Evolutionary conservation across 2,113 vertebrate species (phyloP), one percentile per base, ranked within the genome.

Genomic region (Mesembrinibis cayennensis): DNA sequence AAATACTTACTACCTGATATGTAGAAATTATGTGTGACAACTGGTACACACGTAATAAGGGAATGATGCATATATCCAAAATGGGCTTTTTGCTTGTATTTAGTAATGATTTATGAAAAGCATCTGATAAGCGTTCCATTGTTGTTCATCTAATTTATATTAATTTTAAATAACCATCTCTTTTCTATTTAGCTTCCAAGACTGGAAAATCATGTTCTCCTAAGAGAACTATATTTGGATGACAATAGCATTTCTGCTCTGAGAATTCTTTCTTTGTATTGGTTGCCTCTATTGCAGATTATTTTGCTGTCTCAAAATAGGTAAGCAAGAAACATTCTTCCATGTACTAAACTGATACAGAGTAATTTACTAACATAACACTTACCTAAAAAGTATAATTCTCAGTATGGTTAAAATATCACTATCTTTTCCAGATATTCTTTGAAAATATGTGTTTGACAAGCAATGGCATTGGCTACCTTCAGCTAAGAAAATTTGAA

Each of bases 151-250:
- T 71, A 83, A 89, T 89, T 93, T 70, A 52, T 74, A 61, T 89
- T 96, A 91, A 59, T 63, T 77, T 74, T 82, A 44, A 87, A 80
- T 65, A 94, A 88, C 50, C 16, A 47, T 20, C 42, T 90, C 59
- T 58, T 96, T 97, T 98, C 63, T 96, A 53, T 96, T 92, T 96
- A 99, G 99, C 90, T 98, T 95, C 99, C 99, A 63, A 82, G 90
- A 47, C 95, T 99, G 93, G 96, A 97, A 90, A 99, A 99, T 98
- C 99, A 99, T 40, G 99, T 99, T 94, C 98, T 99, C 25, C 97
- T 99, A 97, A 98, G 98, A 98, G 98, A 99, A 90, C 95, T 99
- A 10, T 97, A 96, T 90, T 97, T 99, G 89, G 98, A 99, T 82
- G 99, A 99, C 98, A 99, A 99, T 97, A 99, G 95, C 94, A 98